Evolutionary conservation across 2,113 vertebrate genomes (phyloP).

Genomic region (Eublepharis macularius): DNA sequence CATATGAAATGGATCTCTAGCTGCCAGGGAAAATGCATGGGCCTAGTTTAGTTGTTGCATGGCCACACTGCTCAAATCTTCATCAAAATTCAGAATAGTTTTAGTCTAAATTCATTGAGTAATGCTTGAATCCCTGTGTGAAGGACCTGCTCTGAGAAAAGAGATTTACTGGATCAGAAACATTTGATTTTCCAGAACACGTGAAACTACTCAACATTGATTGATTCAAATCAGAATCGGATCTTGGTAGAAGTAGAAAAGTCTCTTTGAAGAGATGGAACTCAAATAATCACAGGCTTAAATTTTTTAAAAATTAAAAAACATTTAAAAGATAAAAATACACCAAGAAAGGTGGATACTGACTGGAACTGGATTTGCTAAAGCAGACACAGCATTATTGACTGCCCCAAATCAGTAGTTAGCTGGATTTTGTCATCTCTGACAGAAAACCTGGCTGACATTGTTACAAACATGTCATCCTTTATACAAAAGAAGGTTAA

Average conservation of each 20-base stretch:
- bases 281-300: neutral
- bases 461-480: slow-evolving; percentile 4
- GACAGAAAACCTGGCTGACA: slow-evolving; percentile 16
- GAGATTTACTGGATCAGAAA: too few species aligned
- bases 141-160: too few species aligned
- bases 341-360: slow-evolving; percentile 25
- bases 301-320: slow-evolving; percentile 27
- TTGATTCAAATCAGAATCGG: slow-evolving; percentile 27
- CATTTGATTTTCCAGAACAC: too few species aligned
- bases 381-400: slow-evolving; percentile 53
- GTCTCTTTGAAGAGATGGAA: neutral
- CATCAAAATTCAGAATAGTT: neutral
- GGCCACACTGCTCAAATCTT: neutral
- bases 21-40: too few species aligned
- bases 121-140: too few species aligned
- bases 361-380: slow-evolving; percentile 23
- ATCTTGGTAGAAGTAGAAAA: neutral
- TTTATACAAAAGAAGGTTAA: slow-evolving; percentile 25
- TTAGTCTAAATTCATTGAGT: neutral
- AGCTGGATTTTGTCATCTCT: slow-evolving; percentile 39
- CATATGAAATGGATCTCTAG: too few species aligned
- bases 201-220: slow-evolving; percentile 12
- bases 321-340: slow-evolving; percentile 67
- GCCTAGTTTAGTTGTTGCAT: neutral
- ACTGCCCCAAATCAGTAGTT: neutral